Conservation (phyloP, 2,113 vertebrate genomes). For the Sceloporus undulatus region DNA sequence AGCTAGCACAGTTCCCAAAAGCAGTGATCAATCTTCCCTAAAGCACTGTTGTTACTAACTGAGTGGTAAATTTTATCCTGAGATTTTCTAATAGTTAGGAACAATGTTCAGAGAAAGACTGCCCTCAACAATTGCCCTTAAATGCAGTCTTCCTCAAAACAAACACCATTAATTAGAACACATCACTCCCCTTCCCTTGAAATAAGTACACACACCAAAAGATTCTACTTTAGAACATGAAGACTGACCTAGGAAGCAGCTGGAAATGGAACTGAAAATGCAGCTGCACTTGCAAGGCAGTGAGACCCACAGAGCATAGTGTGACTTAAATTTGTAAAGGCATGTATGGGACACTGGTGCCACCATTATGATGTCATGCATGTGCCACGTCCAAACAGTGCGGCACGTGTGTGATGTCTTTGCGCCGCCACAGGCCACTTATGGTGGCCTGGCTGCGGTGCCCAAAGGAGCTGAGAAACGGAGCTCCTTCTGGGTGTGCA, state of each 20-base stretch:
- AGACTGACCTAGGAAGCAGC: neutral
- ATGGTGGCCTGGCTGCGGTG: too few species aligned
- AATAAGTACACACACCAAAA: conserved; percentile 65
- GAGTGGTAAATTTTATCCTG: conserved; percentile 43
- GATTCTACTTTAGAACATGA: neutral
- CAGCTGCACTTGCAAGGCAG: neutral
- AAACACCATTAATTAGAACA: conserved; percentile 14
- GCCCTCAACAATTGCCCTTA: conserved; percentile 31
- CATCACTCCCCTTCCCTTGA: conserved; percentile 14
- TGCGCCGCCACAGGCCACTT: too few species aligned
- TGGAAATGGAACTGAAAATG: neutral
- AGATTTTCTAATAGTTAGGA: conserved; percentile 18
- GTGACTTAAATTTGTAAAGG: neutral
- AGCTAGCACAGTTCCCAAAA: conserved; percentile 31
- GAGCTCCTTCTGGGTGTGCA: too few species aligned
- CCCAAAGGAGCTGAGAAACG: too few species aligned
- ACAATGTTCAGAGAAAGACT: conserved; percentile 9
- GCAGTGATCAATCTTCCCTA: conserved; percentile 6
- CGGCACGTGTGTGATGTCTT: too few species aligned
- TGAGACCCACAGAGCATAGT: neutral
- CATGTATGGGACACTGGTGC: neutral
- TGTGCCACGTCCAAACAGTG: too few species aligned
- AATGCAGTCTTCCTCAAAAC: conserved; percentile 8
- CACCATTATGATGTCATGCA: too few species aligned
- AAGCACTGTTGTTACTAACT: neutral